These are phyloP conservation scores for Centropyge bicolor DNA, from an alignment of 2,797 vertebrate genomes.

Conservation along the genomic window DNA sequence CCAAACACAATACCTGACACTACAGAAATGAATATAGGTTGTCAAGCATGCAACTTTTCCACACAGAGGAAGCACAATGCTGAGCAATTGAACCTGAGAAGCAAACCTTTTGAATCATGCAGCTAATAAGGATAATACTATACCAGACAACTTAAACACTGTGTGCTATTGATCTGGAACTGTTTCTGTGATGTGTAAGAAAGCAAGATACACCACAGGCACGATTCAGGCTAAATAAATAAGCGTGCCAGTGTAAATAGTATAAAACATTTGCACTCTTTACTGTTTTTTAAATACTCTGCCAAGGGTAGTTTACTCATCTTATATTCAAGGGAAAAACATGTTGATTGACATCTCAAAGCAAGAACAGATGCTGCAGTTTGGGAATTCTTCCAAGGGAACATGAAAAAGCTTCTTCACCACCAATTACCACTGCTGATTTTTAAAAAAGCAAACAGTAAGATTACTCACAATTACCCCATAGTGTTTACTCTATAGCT, in stretches of 20 bases:
- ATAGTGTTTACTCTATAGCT: background rate
- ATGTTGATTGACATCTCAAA: conserved; percentile 56
- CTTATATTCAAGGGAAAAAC: conserved; percentile 51
- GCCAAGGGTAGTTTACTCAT: conserved; percentile 50
- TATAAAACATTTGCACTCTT: conserved; percentile 35
- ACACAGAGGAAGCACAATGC: background rate
- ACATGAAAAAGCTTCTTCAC: conserved; percentile 26
- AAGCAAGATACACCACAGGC: background rate
- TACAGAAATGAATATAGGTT: conserved; percentile 32
- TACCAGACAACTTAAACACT: background rate
- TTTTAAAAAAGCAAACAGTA: conserved; percentile 4
- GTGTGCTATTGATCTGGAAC: background rate
- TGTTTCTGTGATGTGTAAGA: background rate
- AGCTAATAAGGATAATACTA: background rate
- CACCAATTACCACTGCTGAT: conserved; percentile 36
- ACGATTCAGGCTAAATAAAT: conserved; percentile 22
- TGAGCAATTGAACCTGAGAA: conserved; percentile 3
- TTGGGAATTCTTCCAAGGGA: conserved; percentile 45
- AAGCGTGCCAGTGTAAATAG: background rate
- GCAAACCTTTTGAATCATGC: conserved; percentile 2
- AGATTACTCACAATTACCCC: conserved; percentile 11
- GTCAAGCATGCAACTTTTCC: background rate
- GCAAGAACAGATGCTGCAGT: conserved; percentile 43
- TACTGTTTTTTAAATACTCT: conserved; percentile 41
- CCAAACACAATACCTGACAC: conserved; percentile 40